Percentiles rank a stretch among this genome's conserved stretches.
These are phyloP conservation scores for Theristicus caerulescens DNA, from an alignment of 2,113 vertebrate genomes.

Conservation along the genomic window DNA sequence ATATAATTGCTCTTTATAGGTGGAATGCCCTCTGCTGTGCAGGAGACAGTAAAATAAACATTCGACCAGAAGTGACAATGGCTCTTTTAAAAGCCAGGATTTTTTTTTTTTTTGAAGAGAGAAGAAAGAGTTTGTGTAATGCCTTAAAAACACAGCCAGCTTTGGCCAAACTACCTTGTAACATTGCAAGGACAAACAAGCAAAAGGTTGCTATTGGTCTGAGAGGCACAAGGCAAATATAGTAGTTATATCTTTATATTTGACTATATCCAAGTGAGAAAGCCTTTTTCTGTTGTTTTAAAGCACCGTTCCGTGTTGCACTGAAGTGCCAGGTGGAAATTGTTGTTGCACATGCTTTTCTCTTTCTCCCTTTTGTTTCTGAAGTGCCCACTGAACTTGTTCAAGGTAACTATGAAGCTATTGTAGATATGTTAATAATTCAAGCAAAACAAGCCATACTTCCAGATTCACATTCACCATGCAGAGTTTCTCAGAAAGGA, in stretches of 20 bases:
- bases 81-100: slow-evolving; percentile 64
- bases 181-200: slow-evolving; percentile 3
- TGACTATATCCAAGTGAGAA: not conserved
- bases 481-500: not conserved
- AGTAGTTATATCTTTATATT: not conserved
- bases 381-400: slow-evolving; percentile 16
- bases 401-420: slow-evolving; percentile 50
- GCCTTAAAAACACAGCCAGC: slow-evolving; percentile 8
- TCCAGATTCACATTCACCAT: not conserved
- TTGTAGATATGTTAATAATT: slow-evolving; percentile 37
- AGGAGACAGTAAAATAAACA: slow-evolving; percentile 72
- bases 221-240: not conserved
- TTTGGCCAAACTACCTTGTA: not conserved
- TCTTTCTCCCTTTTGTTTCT: slow-evolving; percentile 43
- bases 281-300: slow-evolving; percentile 6
- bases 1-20: slow-evolving; percentile 71
- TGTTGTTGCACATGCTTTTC: not conserved
- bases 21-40: slow-evolving; percentile 58
- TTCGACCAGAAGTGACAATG: slow-evolving; percentile 60
- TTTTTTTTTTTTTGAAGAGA: not conserved
- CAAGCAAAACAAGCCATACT: slow-evolving; percentile 8
- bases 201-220: slow-evolving; percentile 1
- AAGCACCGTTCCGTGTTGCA: not conserved
- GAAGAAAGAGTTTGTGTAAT: slow-evolving; percentile 43
- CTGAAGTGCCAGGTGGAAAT: slow-evolving; percentile 8